phyloP scores from a whole-genome alignment of 1,140 invertebrate genomes.

The Macrostomum lignano region DNA sequence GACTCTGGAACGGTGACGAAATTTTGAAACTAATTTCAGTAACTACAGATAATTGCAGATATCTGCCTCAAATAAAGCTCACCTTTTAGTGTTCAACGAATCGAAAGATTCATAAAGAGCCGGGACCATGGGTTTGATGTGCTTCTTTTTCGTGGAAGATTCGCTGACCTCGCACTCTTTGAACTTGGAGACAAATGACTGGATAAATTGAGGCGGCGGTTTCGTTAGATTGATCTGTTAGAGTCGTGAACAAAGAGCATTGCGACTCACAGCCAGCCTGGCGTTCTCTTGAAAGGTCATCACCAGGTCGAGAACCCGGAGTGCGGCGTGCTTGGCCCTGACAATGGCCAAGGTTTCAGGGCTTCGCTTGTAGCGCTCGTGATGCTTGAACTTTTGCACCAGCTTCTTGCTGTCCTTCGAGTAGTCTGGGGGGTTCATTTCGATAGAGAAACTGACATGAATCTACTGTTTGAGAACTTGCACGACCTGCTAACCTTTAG shows the following conservation, averaged over 20 bases:
- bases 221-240: not conserved
- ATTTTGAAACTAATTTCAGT: no score
- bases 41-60: conserved; percentile 5
- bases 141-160: conserved; percentile 10
- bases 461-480: no score
- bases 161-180: conserved; percentile 15
- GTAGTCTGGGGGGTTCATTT: not conserved
- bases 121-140: conserved; percentile 11
- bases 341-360: conserved; percentile 17
- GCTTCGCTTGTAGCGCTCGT: conserved; percentile 13
- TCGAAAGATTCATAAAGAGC: conserved; percentile 15
- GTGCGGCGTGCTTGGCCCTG: conserved; percentile 15
- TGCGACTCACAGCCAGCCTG: conserved; percentile 5
- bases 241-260: not conserved
- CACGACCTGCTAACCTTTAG: no score
- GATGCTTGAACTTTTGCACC: conserved; percentile 12
- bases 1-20: no score
- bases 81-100: conserved; percentile 13
- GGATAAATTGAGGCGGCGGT: not conserved
- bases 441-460: not conserved
- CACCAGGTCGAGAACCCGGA: conserved; percentile 9
- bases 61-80: not conserved
- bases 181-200: conserved; percentile 21
- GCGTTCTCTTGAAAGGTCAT: conserved; percentile 9
- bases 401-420: conserved; percentile 14